These are phyloP conservation scores for Agelas oroides DNA, from an alignment of 37 sponge, comb jelly and placozoan species.

Conservation along the genomic window DNA sequence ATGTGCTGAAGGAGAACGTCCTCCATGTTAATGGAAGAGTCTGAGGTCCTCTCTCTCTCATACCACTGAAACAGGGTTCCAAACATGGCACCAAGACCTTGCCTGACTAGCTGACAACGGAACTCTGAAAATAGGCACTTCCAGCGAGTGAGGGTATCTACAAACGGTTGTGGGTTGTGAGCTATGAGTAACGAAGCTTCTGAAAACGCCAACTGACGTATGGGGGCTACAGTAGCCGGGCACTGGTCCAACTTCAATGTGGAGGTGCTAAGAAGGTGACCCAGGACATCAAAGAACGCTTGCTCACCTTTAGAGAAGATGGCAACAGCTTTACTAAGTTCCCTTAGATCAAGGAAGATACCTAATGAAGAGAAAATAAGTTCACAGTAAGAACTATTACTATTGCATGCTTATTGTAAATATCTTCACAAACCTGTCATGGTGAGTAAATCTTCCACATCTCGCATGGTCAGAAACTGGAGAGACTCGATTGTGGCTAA, in stretches of 20 bases:
- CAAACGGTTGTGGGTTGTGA: conserved; percentile 13
- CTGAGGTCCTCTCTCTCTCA: background rate
- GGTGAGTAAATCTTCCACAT: conserved; percentile 51
- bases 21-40: background rate
- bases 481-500: background rate
- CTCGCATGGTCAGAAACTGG: conserved; percentile 34
- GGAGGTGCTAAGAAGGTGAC: conserved; percentile 6
- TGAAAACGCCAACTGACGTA: conserved; percentile 13
- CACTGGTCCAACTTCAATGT: conserved; percentile 35
- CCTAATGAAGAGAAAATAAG: conserved; percentile 1
- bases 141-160: conserved; percentile 18
- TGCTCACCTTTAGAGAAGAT: conserved; percentile 29
- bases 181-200: conserved; percentile 10
- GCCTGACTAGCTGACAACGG: conserved; percentile 10
- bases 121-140: conserved; percentile 37
- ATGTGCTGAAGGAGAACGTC: conserved; percentile 17
- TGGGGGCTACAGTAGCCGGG: conserved; percentile 30
- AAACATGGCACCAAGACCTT: background rate
- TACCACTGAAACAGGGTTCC: conserved; percentile 29
- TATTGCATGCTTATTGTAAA: background rate
- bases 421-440: conserved; percentile 34
- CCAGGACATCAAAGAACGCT: conserved; percentile 31
- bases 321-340: background rate
- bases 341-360: conserved; percentile 11
- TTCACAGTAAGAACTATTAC: background rate